A percentile compares a stretch with the other conserved stretches of the same genome.
Evolutionary conservation across 2,888 invertebrate species (phyloP).

Genomic region (Cyclophora albipunctata): DNA sequence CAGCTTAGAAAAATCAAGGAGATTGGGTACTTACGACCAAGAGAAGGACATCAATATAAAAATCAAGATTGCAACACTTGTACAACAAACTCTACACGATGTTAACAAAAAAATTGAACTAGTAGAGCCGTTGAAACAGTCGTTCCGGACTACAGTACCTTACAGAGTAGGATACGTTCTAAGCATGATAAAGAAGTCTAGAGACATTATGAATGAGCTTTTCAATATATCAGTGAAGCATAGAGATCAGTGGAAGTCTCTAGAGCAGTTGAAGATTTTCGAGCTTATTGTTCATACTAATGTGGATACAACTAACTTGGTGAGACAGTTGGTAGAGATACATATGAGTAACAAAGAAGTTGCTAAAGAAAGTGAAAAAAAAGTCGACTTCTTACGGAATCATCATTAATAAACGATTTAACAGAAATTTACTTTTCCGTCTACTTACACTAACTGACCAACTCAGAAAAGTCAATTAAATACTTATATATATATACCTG

Average conservation of each 20-base stretch:
- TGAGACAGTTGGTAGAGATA: constrained; percentile 50
- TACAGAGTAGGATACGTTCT: constrained; percentile 53
- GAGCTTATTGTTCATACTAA: constrained; percentile 60
- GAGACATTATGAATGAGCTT: constrained; percentile 49
- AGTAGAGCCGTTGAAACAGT: no score
- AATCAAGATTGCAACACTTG: constrained; percentile 42
- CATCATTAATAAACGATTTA: no score
- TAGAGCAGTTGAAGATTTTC: constrained; percentile 58
- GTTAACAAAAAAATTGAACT: constrained; percentile 37
- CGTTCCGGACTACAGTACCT: constrained; percentile 8
- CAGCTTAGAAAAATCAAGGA: no score
- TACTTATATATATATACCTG: no score
- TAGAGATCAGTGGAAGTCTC: constrained; percentile 50
- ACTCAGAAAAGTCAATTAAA: no score
- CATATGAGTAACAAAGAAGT: constrained; percentile 23
- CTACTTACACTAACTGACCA: no score
- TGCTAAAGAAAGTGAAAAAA: no score
- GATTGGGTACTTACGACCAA: constrained; percentile 3
- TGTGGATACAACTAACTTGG: constrained; percentile 53
- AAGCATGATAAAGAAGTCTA: constrained; percentile 51
- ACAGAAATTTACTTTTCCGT: no score
- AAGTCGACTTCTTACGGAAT: no score
- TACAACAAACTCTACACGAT: constrained; percentile 50
- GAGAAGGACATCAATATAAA: constrained; percentile 47
- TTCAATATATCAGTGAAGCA: constrained; percentile 59